Evolutionary conservation across 2,113 vertebrate genomes (phyloP), one percentile per base, ranked within the genome.

Genomic region (Felis chaus): DNA sequence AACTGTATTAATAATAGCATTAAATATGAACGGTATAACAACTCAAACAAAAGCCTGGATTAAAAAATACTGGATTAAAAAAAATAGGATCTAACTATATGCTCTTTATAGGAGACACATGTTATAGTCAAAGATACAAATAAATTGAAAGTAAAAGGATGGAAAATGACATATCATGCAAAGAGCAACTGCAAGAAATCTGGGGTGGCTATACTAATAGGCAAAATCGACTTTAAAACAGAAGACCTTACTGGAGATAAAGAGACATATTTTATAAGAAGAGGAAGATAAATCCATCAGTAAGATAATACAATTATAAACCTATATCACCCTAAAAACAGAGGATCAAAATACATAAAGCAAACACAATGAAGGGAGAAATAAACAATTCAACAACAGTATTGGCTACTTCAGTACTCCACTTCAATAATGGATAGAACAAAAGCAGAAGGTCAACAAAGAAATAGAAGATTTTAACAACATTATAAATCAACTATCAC

Each of bases 121-220:
- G 55, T 50, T 50, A 80, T 91, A 79, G 39, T 69, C 63, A 86
- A 95, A 95, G 63, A 91, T 76, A 89, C 13, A 83, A 89, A 82
- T 53, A 74, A 66, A 41, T 19, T 36, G 48, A 68, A 91, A 57
- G 61, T 45, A 36, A 57, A 95, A 91, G 48, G 29, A 84, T 84
- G n/a, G 25, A 85, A 78, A 95, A 68, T 41, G 50, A 78, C 16
- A 45, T 21, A 91, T 55, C 11, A 83, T 36, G 31, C 45, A 85
- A 91, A 85, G 16, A 84, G 18, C 63, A 85, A 78, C 23, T 25
- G 36, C 12, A 68, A 27, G 80, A 95, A 91, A 68, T 41, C 61
- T 79, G 53, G 7, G 21, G 18, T 63, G 25, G 50, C 53, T 80
- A 71, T 41, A 80, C 39, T 80, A 61, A 86, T 9, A 92, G 33